These are phyloP conservation scores for Spinus pinus DNA, from an alignment of 2,797 vertebrate species.

Conservation along the genomic window DNA sequence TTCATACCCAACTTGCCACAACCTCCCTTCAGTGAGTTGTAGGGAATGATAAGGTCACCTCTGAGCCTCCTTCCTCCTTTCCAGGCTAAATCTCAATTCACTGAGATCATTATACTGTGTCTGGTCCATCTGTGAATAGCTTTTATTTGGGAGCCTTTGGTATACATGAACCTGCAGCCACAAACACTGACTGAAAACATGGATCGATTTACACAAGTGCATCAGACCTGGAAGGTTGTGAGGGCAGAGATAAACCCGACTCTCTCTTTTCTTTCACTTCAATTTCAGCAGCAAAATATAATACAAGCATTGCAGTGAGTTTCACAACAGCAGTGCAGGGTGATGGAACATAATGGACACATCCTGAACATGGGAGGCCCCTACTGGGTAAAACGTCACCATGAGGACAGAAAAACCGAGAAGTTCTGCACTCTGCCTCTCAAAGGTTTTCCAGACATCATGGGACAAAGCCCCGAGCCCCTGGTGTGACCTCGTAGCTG, in stretches of 20 bases:
- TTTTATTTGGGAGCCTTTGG: accelerated
- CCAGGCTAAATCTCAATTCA: background rate
- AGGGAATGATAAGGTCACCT: background rate
- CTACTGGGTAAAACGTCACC: accelerated
- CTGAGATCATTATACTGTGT: background rate
- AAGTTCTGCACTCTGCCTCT: accelerated
- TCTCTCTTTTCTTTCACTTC: background rate
- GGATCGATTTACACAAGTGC: accelerated
- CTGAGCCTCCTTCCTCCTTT: background rate
- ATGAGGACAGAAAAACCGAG: background rate
- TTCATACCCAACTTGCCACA: background rate
- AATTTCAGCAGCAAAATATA: background rate
- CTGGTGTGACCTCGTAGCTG: background rate
- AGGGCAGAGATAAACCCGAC: background rate
- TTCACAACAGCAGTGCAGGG: accelerated
- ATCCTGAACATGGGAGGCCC: background rate
- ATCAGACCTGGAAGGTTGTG: background rate
- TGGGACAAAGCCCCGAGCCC: accelerated
- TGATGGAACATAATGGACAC: accelerated
- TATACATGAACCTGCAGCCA: background rate
- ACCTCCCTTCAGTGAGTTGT: background rate
- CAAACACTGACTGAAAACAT: background rate
- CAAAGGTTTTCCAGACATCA: background rate
- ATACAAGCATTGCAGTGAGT: background rate
- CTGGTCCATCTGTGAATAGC: background rate